Base-by-base conservation (phyloP, 2,113 vertebrate species). In the Dermatemys mawii region DNA sequence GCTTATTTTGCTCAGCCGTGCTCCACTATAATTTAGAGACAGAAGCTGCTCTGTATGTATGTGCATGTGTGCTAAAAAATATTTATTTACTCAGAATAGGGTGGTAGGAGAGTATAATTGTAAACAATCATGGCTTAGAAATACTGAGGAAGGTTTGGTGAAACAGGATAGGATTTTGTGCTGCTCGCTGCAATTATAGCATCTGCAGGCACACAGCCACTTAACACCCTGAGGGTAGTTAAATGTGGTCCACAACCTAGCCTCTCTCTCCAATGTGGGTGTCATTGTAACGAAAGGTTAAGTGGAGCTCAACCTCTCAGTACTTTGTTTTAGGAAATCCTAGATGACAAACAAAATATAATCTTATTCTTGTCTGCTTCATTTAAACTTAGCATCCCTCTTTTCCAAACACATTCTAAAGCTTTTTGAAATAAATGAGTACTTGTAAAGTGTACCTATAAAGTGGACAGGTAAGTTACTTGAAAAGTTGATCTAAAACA, bases 1-100 rank as follows among this genome's bases (percentile, higher is more conserved):
- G 92, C 92, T 97, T 88, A 88, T 91, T 97, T 97, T 88, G 90
- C 93, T 94, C 95, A 76, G 86, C 93, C 81, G 2, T 84, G 90
- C 94, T 91, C 75, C 89, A 32, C 11, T 60, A 78, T 55, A 88
- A 76, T 86, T 96, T 49, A 91, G 94, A 94, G 90, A 54, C 57
- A 83, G 86, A n/a, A 93, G 90, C 75, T 57, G 93, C 63, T n/a
- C 82, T 2, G 1, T 44, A 35, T n/a, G 2, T 76, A 26, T 55
- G 76, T 54, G 0, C 19, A 10, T 26, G 57, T 41, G 78, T 85
- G 19, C 90, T 91, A 57, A 96, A 82, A 67, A 89, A 91, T 83
- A n/a, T 51, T 17, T 67, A 11, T 90, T 96, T 83, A 70, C 6
- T 85, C 78, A 16, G 83, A 55, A 46, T 14, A 76, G 79, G 88